Percentiles rank a stretch among this genome's conserved stretches.
These are phyloP conservation scores for Albula glossodonta DNA, from an alignment of 2,113 vertebrate genomes.

Conservation along the genomic window DNA sequence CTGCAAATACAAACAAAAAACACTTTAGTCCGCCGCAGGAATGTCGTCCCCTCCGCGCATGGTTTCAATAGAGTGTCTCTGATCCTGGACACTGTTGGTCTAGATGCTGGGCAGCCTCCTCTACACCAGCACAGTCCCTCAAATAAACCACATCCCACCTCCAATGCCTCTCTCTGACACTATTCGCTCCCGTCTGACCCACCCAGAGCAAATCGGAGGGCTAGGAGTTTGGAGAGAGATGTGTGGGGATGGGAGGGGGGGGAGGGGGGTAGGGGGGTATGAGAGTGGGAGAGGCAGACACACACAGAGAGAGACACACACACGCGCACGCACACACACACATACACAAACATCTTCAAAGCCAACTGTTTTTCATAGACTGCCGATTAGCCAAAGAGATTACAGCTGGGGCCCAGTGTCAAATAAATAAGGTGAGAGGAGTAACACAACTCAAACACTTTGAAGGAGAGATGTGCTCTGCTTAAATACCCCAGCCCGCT, in stretches of 20 bases:
- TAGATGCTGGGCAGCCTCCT: neutral
- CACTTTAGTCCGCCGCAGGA: neutral
- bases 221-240: conserved; percentile 56
- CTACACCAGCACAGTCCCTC: neutral
- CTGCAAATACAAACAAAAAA: neutral
- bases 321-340: conserved; percentile 43
- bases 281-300: conserved; percentile 42
- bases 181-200: conserved; percentile 74
- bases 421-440: conserved; percentile 78
- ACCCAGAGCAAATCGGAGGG: conserved; percentile 68
- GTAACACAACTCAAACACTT: conserved; percentile 69
- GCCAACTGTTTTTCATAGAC: conserved; percentile 73
- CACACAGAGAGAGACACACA: conserved; percentile 53
- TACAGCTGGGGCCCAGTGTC: conserved; percentile 68
- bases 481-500: neutral
- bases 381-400: conserved; percentile 75
- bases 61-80: neutral
- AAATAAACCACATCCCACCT: conserved; percentile 6
- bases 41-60: neutral
- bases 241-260: conserved; percentile 56
- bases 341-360: conserved; percentile 66
- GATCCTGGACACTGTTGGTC: conserved; percentile 42
- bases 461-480: conserved; percentile 28
- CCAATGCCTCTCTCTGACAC: conserved; percentile 56
- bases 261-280: conserved; percentile 43